These are phyloP conservation scores for Formicarius rufipectus DNA, from an alignment of 2,113 vertebrate genomes.

Conservation along the genomic window DNA sequence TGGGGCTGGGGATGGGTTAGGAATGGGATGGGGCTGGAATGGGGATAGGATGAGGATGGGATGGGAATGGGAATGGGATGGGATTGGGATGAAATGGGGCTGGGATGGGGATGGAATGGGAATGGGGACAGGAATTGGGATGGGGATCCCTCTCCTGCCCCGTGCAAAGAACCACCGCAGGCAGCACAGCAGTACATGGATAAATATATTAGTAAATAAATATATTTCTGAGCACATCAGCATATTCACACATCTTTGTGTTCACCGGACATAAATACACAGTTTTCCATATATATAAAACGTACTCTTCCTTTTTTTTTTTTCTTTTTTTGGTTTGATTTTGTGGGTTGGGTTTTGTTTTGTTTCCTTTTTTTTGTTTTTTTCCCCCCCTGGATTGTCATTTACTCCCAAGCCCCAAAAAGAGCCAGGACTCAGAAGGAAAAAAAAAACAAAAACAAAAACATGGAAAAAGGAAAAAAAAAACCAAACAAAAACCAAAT, in stretches of 20 bases:
- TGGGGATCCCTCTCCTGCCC: no score
- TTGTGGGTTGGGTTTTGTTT: not conserved
- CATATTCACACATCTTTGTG: constrained; percentile 95
- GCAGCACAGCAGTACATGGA: constrained; percentile 83
- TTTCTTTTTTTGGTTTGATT: not conserved
- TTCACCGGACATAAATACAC: constrained; percentile 89
- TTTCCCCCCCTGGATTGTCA: not conserved
- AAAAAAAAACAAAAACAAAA: no score
- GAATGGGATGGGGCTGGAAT: no score
- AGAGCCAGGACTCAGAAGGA: constrained; percentile 24
- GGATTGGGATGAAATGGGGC: no score
- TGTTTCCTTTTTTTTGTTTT: not conserved
- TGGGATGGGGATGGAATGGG: no score
- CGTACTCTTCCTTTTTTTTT: not conserved
- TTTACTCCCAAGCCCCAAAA: constrained; percentile 12
- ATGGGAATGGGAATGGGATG: no score
- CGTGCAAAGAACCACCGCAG: constrained; percentile 71
- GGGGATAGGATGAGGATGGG: no score
- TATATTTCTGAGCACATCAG: constrained; percentile 92
- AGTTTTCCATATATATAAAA: constrained; percentile 60
- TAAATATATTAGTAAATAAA: constrained; percentile 99
- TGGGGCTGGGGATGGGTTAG: no score
- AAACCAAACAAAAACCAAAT: not conserved
- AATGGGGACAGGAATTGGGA: no score
- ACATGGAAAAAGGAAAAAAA: no score